Percentiles rank a stretch among this genome's conserved stretches.
Evolutionary conservation across 2,888 invertebrate genomes (phyloP).

Genomic region (Chouioia cunea): DNA sequence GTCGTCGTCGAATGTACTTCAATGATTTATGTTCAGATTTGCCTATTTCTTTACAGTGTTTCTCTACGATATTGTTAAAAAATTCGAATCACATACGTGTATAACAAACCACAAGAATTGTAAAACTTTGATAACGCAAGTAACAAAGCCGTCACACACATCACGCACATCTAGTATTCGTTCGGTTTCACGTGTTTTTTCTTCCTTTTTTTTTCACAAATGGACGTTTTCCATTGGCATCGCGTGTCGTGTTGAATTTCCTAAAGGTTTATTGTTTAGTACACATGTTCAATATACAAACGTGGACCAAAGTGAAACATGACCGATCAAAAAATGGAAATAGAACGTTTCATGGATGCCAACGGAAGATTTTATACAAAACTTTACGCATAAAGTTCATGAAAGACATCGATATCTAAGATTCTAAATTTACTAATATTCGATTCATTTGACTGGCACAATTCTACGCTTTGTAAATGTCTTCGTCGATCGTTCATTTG

Average conservation of each 20-base stretch:
- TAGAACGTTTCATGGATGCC: slow-evolving; percentile 11
- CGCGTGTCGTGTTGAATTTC: slow-evolving; percentile 3
- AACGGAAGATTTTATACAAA: slow-evolving; percentile 41
- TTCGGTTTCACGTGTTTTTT: slow-evolving; percentile 19
- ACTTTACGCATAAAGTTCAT: slow-evolving; percentile 47
- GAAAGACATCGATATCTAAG: slow-evolving; percentile 61
- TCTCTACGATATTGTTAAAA: slow-evolving; percentile 40
- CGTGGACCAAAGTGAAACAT: slow-evolving; percentile 3
- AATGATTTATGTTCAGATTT: slow-evolving; percentile 22
- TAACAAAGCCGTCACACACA: slow-evolving; percentile 33
- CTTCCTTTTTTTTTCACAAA: slow-evolving; percentile 10
- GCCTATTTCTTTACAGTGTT: slow-evolving; percentile 36
- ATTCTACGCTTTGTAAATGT: slow-evolving; percentile 7
- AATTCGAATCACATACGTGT: slow-evolving; percentile 38
- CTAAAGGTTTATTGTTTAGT: background rate
- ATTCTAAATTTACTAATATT: slow-evolving; percentile 48
- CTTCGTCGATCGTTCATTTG: background rate
- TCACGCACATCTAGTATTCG: slow-evolving; percentile 17
- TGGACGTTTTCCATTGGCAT: slow-evolving; percentile 29
- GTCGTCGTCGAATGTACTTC: background rate
- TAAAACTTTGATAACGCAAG: slow-evolving; percentile 42
- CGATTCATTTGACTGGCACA: background rate
- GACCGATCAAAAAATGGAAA: slow-evolving; percentile 9
- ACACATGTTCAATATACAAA: slow-evolving; percentile 18
- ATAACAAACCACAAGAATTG: slow-evolving; percentile 45